phyloP scores from a whole-genome alignment of 2,888 invertebrate genomes.

The Siphonodentalium dalli region DNA sequence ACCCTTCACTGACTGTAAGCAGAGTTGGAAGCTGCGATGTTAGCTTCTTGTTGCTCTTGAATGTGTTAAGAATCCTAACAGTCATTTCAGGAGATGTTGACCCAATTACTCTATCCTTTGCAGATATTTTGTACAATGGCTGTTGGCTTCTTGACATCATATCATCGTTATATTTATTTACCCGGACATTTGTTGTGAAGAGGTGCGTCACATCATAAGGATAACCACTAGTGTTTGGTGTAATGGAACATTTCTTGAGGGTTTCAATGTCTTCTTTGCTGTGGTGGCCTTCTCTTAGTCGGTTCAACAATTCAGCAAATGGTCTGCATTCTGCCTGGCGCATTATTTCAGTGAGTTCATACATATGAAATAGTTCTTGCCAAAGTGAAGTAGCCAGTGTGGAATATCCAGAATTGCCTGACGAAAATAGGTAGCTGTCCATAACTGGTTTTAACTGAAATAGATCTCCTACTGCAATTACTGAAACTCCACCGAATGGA shows the following conservation, averaged over 20 bases:
- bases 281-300: conserved; percentile 31
- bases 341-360: conserved; percentile 32
- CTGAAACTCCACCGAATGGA: conserved; percentile 18
- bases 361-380: conserved; percentile 25
- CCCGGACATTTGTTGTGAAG: conserved; percentile 6
- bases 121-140: background rate
- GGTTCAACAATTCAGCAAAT: conserved; percentile 35
- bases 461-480: conserved; percentile 25
- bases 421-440: conserved; percentile 22
- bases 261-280: conserved; percentile 24
- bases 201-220: conserved; percentile 16
- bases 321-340: conserved; percentile 27
- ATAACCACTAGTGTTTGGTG: conserved; percentile 5
- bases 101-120: conserved; percentile 15
- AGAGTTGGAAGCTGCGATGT: conserved; percentile 5
- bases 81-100: background rate
- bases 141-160: background rate
- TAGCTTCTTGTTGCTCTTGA: conserved; percentile 1
- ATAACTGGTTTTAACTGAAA: conserved; percentile 28
- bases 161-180: background rate
- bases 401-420: conserved; percentile 18
- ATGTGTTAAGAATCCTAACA: conserved; percentile 3
- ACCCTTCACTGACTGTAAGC: conserved; percentile 9
- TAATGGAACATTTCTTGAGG: conserved; percentile 13
- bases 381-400: conserved; percentile 30